Evolutionary conservation across 2,888 invertebrate species (phyloP).

Genomic region (Pilophorus perplexus): DNA sequence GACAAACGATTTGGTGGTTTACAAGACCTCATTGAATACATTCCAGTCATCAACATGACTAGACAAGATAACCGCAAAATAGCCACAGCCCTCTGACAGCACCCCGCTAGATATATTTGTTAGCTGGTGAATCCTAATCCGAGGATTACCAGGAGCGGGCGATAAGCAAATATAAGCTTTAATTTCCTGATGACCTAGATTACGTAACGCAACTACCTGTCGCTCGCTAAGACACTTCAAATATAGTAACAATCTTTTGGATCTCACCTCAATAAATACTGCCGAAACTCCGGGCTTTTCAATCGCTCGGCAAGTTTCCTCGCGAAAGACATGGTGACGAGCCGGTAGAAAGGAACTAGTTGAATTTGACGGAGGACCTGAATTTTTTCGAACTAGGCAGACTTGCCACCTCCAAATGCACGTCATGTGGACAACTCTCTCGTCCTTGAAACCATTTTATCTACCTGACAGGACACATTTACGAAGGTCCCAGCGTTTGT

Average conservation of each 20-base stretch:
- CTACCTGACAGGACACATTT: too few species aligned
- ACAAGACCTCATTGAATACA: not conserved
- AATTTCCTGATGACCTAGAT: not conserved
- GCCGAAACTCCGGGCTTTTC: slow-evolving; percentile 78
- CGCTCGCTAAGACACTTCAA: not conserved
- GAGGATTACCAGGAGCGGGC: too few species aligned
- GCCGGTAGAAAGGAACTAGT: not conserved
- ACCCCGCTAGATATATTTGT: too few species aligned
- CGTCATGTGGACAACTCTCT: slow-evolving; percentile 16
- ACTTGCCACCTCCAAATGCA: slow-evolving; percentile 12
- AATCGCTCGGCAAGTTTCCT: slow-evolving; percentile 61
- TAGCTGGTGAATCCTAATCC: too few species aligned
- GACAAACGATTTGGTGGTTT: too few species aligned
- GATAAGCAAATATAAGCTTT: too few species aligned
- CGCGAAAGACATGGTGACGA: slow-evolving; percentile 47
- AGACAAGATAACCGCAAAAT: too few species aligned
- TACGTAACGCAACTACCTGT: slow-evolving; percentile 18
- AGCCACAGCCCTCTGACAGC: too few species aligned
- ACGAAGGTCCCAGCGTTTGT: too few species aligned
- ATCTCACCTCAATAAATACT: slow-evolving; percentile 78
- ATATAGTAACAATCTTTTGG: not conserved
- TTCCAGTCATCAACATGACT: not conserved
- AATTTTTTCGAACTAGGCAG: too few species aligned
- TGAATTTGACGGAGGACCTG: not conserved
- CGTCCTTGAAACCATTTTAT: slow-evolving; percentile 11